Evolutionary conservation across 2,888 invertebrate species (phyloP).

Genomic region (Loripinus fragilis): DNA sequence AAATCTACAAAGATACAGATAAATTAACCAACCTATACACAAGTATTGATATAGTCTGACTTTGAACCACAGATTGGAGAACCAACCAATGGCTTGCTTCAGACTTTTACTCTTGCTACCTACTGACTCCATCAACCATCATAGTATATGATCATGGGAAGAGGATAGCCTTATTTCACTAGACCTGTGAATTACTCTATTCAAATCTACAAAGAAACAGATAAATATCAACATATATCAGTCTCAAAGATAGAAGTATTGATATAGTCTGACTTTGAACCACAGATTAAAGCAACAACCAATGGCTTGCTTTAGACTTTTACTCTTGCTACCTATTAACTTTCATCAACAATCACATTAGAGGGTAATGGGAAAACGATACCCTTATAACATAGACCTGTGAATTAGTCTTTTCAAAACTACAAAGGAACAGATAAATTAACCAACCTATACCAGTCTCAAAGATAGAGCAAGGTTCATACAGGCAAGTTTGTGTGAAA

Average conservation of each 20-base stretch:
- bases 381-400: too few species aligned
- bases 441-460: too few species aligned
- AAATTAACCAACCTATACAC: too few species aligned
- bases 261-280: neutral
- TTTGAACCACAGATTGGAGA: neutral
- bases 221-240: too few species aligned
- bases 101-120: conserved; percentile 41
- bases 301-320: conserved; percentile 23
- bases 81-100: conserved; percentile 15
- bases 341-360: conserved; percentile 28
- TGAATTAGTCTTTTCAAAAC: too few species aligned
- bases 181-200: too few species aligned
- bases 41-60: neutral
- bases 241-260: too few species aligned
- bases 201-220: too few species aligned
- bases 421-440: too few species aligned
- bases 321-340: conserved; percentile 41
- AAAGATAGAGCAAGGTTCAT: too few species aligned
- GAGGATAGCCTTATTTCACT: conserved; percentile 18
- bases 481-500: too few species aligned
- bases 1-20: too few species aligned
- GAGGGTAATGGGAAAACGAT: conserved; percentile 25
- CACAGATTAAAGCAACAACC: neutral
- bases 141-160: conserved; percentile 22
- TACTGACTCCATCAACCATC: conserved; percentile 33